phyloP scores from a whole-genome alignment of 2,797 vertebrate species.

The Cossypha caffra region DNA sequence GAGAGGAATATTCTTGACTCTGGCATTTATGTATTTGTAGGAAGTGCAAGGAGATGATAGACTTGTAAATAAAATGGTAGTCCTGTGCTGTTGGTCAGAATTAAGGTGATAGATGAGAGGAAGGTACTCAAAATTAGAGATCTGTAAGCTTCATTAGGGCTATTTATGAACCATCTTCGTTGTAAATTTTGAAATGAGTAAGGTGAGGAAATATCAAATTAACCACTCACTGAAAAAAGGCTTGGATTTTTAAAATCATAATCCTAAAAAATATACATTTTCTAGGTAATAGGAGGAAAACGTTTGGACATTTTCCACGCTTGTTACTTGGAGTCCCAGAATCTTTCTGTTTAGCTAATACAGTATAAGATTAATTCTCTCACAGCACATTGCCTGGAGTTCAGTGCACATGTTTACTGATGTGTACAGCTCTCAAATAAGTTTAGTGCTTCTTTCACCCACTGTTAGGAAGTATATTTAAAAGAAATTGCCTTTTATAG shows the following conservation, averaged over 20 bases:
- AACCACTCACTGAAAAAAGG: neutral
- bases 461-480: slow-evolving; percentile 81
- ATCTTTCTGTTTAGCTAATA: slow-evolving; percentile 81
- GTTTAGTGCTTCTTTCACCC: slow-evolving; percentile 81
- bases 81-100: neutral
- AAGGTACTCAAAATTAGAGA: neutral
- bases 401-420: slow-evolving; percentile 87
- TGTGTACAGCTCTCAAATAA: slow-evolving; percentile 88
- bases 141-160: neutral
- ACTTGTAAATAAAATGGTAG: neutral
- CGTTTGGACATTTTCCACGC: neutral
- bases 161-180: neutral
- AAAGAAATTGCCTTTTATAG: slow-evolving; percentile 89
- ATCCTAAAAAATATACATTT: slow-evolving; percentile 40
- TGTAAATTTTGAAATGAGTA: neutral
- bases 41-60: neutral
- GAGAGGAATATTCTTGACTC: neutral
- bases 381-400: slow-evolving; percentile 77
- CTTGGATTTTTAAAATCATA: slow-evolving; percentile 11
- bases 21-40: neutral
- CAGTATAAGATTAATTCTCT: slow-evolving; percentile 87
- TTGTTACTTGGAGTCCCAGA: slow-evolving; percentile 40
- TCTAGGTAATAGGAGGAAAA: slow-evolving; percentile 7
- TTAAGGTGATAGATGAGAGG: neutral
- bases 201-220: neutral